Percentiles rank a stretch among this genome's conserved stretches.
Conservation (phyloP, 1,140 invertebrate genomes). For the Steinernema feltiae region DNA sequence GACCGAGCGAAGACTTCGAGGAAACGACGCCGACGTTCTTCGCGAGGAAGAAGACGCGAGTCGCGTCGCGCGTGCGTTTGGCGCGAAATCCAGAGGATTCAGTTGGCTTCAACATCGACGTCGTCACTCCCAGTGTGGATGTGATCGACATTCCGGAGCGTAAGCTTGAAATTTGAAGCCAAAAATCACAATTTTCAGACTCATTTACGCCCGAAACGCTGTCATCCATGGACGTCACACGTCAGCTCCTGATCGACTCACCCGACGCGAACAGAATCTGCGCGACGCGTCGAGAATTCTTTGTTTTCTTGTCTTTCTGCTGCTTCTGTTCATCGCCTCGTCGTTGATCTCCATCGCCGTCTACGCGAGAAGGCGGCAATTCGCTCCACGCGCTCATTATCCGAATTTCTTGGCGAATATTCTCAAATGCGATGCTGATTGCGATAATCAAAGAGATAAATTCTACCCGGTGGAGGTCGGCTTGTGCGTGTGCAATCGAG, state of each 20-base stretch:
- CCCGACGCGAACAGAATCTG: not conserved
- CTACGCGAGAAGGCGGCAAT: not conserved
- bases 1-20: not conserved
- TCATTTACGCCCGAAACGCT: not conserved
- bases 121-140: not conserved
- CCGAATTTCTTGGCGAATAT: not conserved
- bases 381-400: not conserved
- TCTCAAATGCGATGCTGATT: conserved; percentile 3
- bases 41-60: not conserved
- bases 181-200: not conserved
- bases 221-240: not conserved
- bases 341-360: not conserved
- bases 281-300: conserved; percentile 3
- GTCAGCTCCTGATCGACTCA: not conserved
- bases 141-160: not conserved
- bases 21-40: not conserved
- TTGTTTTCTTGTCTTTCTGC: conserved; percentile 20
- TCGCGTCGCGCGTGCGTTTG: not conserved
- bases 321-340: not conserved
- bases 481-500: too few relatives aligned
- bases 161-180: not conserved
- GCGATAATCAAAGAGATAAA: not conserved
- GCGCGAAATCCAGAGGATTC: not conserved
- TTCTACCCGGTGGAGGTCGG: not conserved
- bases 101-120: not conserved